phyloP scores from a whole-genome alignment of 2,797 vertebrate genomes.

The Neomorphus geoffroyi region DNA sequence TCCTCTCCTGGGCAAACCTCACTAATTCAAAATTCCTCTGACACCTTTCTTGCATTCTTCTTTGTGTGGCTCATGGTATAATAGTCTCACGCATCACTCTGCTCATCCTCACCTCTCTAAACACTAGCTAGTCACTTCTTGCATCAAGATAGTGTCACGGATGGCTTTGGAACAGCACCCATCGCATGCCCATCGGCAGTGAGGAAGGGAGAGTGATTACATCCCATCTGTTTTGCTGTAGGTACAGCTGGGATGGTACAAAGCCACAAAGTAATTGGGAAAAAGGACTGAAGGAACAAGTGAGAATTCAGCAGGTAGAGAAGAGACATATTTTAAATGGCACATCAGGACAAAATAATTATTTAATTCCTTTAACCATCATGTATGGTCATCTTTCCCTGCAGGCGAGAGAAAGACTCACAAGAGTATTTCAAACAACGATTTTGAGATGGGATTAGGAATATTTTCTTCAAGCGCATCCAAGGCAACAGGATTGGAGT shows the following conservation, averaged over 20 bases:
- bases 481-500: not conserved
- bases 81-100: not conserved
- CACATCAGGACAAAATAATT: not conserved
- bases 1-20: not conserved
- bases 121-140: not conserved
- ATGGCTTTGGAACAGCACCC: not conserved
- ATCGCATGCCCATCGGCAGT: rapidly evolving
- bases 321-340: not conserved
- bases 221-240: rapidly evolving
- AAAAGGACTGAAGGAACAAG: rapidly evolving
- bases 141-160: rapidly evolving
- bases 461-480: not conserved
- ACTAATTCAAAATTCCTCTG: not conserved
- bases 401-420: not conserved
- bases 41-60: not conserved
- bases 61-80: rapidly evolving
- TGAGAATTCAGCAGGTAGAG: not conserved
- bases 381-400: not conserved
- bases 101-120: not conserved
- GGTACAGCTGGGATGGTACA: not conserved
- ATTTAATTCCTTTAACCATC: not conserved
- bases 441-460: not conserved
- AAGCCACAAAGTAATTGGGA: not conserved
- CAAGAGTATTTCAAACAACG: not conserved
- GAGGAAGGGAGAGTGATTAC: not conserved